phyloP scores from a whole-genome alignment of 2,113 vertebrate species.

The Nycticebus coucang region DNA sequence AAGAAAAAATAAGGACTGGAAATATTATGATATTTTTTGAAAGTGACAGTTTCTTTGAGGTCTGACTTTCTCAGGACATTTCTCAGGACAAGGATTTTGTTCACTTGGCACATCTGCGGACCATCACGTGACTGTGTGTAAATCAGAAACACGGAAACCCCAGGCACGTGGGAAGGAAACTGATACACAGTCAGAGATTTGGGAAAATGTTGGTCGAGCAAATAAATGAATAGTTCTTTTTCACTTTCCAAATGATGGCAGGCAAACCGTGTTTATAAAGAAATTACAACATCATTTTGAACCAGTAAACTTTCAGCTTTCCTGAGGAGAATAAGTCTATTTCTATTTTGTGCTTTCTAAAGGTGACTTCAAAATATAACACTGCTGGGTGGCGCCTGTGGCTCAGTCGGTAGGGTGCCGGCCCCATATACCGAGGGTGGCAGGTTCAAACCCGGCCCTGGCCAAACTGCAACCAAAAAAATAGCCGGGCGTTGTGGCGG shows the following conservation, averaged over 20 bases:
- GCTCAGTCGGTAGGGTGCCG: too few relatives aligned
- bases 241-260: slow-evolving; percentile 23
- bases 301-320: neutral
- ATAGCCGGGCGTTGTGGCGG: too few relatives aligned
- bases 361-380: slow-evolving; percentile 22
- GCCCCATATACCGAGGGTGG: too few relatives aligned
- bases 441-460: too few relatives aligned
- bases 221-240: slow-evolving; percentile 29
- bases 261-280: slow-evolving; percentile 1
- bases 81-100: slow-evolving; percentile 49
- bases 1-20: slow-evolving; percentile 35
- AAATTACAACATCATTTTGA: slow-evolving; percentile 24
- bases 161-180: neutral
- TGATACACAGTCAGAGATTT: neutral
- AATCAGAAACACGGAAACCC: slow-evolving; percentile 54
- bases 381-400: too few relatives aligned
- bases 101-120: slow-evolving; percentile 56
- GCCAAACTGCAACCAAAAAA: too few relatives aligned
- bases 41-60: slow-evolving; percentile 45
- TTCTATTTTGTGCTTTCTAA: neutral
- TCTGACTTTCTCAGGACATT: slow-evolving; percentile 61
- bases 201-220: slow-evolving; percentile 44
- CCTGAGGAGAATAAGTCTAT: neutral
- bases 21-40: slow-evolving; percentile 52
- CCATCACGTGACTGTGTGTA: slow-evolving; percentile 1